Evolutionary conservation across 2,113 vertebrate species (phyloP), one percentile per base, ranked within the genome.

Genomic region (Salvator merianae): DNA sequence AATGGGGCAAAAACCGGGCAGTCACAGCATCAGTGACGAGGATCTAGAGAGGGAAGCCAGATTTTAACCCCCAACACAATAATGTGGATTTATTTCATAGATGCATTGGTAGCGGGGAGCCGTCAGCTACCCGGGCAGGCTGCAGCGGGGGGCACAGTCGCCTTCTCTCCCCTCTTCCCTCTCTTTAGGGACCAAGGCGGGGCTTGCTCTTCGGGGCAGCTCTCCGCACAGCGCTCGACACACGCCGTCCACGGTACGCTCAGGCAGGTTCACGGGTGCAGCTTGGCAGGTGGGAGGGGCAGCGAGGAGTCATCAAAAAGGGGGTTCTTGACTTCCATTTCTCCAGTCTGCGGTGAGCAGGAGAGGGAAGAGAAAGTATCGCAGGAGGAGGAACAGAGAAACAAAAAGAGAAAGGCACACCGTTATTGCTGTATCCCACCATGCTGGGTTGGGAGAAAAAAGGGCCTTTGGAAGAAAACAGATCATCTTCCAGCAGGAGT

Each of bases 311-410:
- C 98, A 0, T 99, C 97, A 50, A 99, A 99, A 78, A 99, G 94
- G 0, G 98, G 98, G 89, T 99, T 99, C 89, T 97, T 98, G 91
- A 99, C 98, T 92, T 99, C 98, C 98, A 99, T 99, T 81, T 99
- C 98, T 40, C 98, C 98, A 0, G 98, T 99, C 98, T 99, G 90
- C 0, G 18, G 34, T 0, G 10, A 65, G 0, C 1, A 53, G 28
- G 36, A 68, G 30, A 20, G n/a, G 47, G 3, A 7, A 30, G 28
- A 8, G 38, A 40, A 14, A 30, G 38, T 28, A 26, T 34, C 3
- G 70, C 30, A 30, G 28, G 18, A 6, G 75, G 38, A 76, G 16
- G 0, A 1, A 28, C 3, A 20, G 32, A 30, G 20, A 70, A 50
- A 63, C 14, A 63, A 47, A 69, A 12, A 40, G 5, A 38, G 34